Percentiles rank a stretch among this genome's conserved stretches.
phyloP scores from a whole-genome alignment of 2,113 vertebrate genomes.

The Dendropsophus ebraccatus region DNA sequence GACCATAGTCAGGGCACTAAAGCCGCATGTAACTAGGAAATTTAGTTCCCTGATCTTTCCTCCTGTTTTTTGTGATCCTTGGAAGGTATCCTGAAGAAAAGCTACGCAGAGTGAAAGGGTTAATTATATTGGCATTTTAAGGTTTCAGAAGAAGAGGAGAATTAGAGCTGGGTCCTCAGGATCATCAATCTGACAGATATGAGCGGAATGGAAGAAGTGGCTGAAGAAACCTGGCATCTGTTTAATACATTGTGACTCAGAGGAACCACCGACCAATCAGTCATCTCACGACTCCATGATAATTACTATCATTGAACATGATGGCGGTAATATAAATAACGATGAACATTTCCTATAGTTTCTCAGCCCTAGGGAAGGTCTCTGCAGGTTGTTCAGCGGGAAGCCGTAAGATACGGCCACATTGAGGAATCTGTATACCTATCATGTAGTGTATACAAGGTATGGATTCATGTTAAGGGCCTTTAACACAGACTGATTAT shows the following conservation, averaged over 20 bases:
- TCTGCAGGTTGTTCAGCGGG: neutral
- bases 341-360: neutral
- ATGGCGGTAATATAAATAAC: slow-evolving; percentile 12
- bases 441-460: neutral
- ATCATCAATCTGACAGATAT: slow-evolving; percentile 31
- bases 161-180: neutral
- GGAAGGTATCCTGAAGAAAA: neutral
- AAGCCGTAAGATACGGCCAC: neutral
- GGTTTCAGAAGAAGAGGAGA: neutral
- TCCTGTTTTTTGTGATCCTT: slow-evolving; percentile 2
- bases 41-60: slow-evolving; percentile 30
- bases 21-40: neutral
- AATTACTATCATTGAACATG: slow-evolving; percentile 5
- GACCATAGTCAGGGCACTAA: neutral
- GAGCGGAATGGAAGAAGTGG: neutral
- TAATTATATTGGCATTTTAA: slow-evolving; percentile 46
- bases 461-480: neutral
- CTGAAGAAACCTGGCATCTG: neutral
- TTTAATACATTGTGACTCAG: slow-evolving; percentile 11
- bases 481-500: no score
- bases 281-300: neutral
- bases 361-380: neutral
- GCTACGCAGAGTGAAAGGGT: neutral
- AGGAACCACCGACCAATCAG: neutral
- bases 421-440: neutral